Conservation (phyloP, 2,888 invertebrate genomes). For the Melieria crassipennis region DNA sequence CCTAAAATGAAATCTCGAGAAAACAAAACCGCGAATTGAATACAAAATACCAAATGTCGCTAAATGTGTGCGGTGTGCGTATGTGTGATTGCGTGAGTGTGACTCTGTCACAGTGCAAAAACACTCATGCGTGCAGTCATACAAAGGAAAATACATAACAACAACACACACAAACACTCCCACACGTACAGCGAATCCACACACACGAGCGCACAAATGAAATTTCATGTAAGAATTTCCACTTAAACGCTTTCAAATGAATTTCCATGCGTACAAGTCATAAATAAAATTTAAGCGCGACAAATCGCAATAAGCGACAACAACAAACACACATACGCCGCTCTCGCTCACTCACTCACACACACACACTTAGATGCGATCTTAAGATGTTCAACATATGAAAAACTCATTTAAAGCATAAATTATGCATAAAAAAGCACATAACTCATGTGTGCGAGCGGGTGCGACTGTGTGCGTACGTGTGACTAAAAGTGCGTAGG, state of each 20-base stretch:
- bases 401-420: slow-evolving; percentile 60
- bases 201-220: slow-evolving; percentile 5
- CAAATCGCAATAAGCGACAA: slow-evolving; percentile 2
- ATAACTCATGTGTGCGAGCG: not conserved
- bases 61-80: not conserved
- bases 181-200: not conserved
- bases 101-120: no score
- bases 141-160: not conserved
- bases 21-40: slow-evolving; percentile 12
- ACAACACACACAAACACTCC: not conserved
- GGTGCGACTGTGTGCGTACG: not conserved
- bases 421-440: slow-evolving; percentile 57
- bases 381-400: slow-evolving; percentile 47
- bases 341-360: not conserved
- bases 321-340: not conserved
- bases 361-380: not conserved
- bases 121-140: no score
- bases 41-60: not conserved
- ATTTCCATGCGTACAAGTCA: slow-evolving; percentile 22
- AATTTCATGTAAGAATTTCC: slow-evolving; percentile 22
- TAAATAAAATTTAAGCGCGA: slow-evolving; percentile 20
- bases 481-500: not conserved
- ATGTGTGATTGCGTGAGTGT: not conserved
- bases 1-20: slow-evolving; percentile 2
- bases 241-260: slow-evolving; percentile 31